A percentile compares a stretch with the other conserved stretches of the same genome.
phyloP scores from a whole-genome alignment of 2,888 invertebrate genomes.

The Plebejus argus region DNA sequence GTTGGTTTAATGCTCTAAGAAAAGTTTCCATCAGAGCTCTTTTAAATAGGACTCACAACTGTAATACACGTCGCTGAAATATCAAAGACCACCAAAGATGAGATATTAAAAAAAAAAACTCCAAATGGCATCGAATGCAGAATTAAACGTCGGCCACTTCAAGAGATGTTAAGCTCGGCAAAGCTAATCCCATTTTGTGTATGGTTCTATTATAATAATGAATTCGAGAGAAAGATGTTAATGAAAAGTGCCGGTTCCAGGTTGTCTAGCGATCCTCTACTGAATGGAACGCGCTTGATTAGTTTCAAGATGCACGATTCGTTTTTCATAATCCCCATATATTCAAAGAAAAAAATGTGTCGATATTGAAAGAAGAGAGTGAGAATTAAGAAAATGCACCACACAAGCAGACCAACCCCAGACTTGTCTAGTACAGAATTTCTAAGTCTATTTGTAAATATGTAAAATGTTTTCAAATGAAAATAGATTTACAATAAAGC shows the following conservation, averaged over 20 bases:
- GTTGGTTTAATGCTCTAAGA: too few relatives aligned
- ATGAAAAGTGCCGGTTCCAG: slow-evolving; percentile 10
- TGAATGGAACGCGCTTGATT: slow-evolving; percentile 23
- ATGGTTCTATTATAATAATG: slow-evolving; percentile 9
- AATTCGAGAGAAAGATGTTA: slow-evolving; percentile 2
- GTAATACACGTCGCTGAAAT: not conserved
- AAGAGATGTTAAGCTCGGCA: slow-evolving; percentile 19
- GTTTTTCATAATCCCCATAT: not conserved
- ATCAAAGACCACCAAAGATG: slow-evolving; percentile 16
- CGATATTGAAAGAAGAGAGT: too few relatives aligned
- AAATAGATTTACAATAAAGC: not conserved
- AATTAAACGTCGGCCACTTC: slow-evolving; percentile 26
- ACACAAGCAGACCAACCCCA: too few relatives aligned
- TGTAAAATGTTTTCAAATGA: not conserved
- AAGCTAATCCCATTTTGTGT: slow-evolving; percentile 12
- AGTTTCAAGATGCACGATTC: slow-evolving; percentile 19
- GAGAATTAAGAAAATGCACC: too few relatives aligned
- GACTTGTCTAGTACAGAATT: too few relatives aligned
- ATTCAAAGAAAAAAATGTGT: not conserved
- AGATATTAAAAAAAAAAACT: not conserved
- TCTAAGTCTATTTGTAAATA: too few relatives aligned
- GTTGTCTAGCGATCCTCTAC: slow-evolving; percentile 3
- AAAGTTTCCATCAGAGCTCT: too few relatives aligned
- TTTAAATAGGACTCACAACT: too few relatives aligned
- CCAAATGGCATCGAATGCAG: not conserved